Evolutionary conservation across 2,888 invertebrate genomes (phyloP).

Genomic region (Xanthia icteritia): DNA sequence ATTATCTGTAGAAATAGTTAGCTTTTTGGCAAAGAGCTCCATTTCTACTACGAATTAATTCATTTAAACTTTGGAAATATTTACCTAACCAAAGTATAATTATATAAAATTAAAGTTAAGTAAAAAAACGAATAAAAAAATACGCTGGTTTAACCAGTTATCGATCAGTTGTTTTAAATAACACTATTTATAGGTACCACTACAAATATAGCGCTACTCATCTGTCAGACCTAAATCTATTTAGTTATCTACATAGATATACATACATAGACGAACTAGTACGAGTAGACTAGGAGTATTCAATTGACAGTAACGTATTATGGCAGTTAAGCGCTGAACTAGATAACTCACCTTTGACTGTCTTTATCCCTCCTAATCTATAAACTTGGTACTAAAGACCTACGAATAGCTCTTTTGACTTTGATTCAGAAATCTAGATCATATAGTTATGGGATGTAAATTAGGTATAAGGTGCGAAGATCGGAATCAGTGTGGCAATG

Average conservation of each 20-base stretch:
- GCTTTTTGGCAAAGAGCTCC: not conserved
- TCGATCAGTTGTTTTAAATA: not conserved
- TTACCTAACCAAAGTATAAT: not conserved
- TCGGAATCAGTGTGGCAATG: not conserved
- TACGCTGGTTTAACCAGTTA: not conserved
- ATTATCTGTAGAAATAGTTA: not conserved
- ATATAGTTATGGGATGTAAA: not conserved
- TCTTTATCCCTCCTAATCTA: not conserved
- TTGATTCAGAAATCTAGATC: not conserved
- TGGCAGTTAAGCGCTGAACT: constrained; percentile 1
- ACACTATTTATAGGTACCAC: not conserved
- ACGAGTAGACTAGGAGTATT: not conserved
- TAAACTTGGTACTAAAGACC: constrained; percentile 5
- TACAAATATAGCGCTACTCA: not conserved
- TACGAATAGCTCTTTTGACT: not conserved
- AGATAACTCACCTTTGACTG: constrained; percentile 7
- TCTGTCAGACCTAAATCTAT: not conserved
- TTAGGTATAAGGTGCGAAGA: not conserved
- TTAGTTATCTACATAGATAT: not conserved
- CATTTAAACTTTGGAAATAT: not conserved
- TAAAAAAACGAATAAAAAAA: not conserved
- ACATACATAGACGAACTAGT: not conserved
- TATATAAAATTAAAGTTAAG: not conserved
- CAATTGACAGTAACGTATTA: not conserved
- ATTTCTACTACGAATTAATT: not conserved